Base-by-base conservation (phyloP, 2,797 vertebrate genomes). In the Hipposideros larvatus region DNA sequence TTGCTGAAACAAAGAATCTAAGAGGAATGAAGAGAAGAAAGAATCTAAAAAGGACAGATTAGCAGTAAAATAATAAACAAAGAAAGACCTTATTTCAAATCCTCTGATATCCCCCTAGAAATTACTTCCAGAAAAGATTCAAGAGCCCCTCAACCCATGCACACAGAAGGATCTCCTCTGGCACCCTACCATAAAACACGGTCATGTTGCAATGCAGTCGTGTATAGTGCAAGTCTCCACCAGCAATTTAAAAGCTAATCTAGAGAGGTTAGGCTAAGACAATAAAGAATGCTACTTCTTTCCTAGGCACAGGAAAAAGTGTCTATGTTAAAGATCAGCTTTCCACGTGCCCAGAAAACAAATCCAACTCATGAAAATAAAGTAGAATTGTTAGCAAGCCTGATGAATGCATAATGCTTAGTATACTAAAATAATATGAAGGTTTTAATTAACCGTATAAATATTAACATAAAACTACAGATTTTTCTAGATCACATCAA, bases 341-440 rank as follows among this genome's bases (percentile, higher is more conserved):
- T 89, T 85, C 53, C 41, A 84, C 5, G 43, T 85, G 34, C 21
- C 51, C 51, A 85, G 57, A 79, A 79, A 75, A 73, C 41, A 94
- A 84, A 86, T 79, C 63, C 59, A 84, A 88, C 78, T 88, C 84
- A 88, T 85, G 48, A 92, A 88, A 85, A 88, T 84, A 88, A 78
- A 89, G 51, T 21, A 79, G 46, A 78, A 85, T 66, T 78, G 43
- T 85, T 68, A 83, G 11, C 68, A 94, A 87, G 78, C 37, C 55
- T 91, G 4, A 18, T 80, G 34, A 26, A 57, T 66, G 34, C 18
- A 85, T 65, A 73, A 73, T 48, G n/a, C 43, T 86, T 59, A 28
- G 28, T 43, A 59, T 31, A 51, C 43, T 53, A 80, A 86, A 82
- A 92, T 48, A 92, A 66, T 53, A 86, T 57, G 24, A 92, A 86